Conservation (phyloP, 2,797 vertebrate genomes). For the Eptatretus atami region DNA sequence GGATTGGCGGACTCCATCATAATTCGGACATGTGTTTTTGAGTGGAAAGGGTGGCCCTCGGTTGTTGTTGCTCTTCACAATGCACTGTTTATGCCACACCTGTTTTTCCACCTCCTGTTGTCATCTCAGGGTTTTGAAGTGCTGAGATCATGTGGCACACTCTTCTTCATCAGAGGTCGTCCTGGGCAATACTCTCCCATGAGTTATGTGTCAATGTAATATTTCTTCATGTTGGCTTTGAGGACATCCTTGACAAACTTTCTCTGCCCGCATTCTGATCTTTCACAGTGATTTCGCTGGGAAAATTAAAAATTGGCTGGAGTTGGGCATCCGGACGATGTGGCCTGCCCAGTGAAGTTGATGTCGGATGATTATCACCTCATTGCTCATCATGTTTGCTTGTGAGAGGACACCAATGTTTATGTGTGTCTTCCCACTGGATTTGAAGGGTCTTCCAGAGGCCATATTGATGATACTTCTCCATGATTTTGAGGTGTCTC, state of each 20-base stretch:
- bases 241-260: slow-evolving; percentile 7
- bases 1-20: no score
- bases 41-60: no score
- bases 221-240: slow-evolving; percentile 7
- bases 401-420: no score
- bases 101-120: background rate
- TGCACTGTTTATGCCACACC: no score
- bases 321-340: background rate
- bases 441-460: background rate
- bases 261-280: slow-evolving; percentile 6
- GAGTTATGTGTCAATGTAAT: background rate
- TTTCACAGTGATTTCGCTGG: background rate
- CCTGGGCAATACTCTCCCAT: slow-evolving; percentile 4
- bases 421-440: background rate
- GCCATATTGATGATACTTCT: slow-evolving; percentile 3
- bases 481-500: background rate
- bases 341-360: background rate
- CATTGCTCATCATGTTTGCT: background rate
- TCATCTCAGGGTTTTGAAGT: background rate
- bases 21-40: no score
- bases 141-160: background rate
- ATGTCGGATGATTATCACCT: background rate
- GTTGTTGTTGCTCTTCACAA: no score
- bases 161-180: background rate
- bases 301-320: slow-evolving; percentile 3